phyloP scores from a whole-genome alignment of 2,888 invertebrate genomes.

The Xylota sylvarum region DNA sequence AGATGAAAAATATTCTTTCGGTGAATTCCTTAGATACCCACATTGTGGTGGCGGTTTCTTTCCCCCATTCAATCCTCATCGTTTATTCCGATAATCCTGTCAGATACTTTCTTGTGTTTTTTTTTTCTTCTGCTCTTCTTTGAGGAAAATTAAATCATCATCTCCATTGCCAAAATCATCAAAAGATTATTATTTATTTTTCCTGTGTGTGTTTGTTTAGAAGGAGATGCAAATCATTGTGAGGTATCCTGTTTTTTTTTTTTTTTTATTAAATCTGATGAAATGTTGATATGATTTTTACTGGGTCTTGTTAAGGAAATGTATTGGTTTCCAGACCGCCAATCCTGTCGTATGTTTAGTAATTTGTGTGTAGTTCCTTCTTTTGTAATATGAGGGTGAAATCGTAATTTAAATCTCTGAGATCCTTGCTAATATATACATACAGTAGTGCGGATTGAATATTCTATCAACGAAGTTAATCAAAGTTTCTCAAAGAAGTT shows the following conservation, averaged over 20 bases:
- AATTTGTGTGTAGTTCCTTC: too few species aligned
- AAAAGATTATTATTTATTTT: constrained; percentile 49
- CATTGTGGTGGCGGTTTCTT: constrained; percentile 1
- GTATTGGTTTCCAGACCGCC: neutral
- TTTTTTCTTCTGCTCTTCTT: constrained; percentile 4
- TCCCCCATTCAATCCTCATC: neutral
- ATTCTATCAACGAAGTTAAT: too few species aligned
- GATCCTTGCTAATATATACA: too few species aligned
- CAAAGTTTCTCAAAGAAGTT: too few species aligned
- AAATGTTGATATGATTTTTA: constrained; percentile 22
- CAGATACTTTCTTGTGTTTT: constrained; percentile 9
- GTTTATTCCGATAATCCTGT: constrained; percentile 39
- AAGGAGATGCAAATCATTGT: neutral
- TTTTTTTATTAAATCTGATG: constrained; percentile 18
- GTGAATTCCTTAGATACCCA: neutral
- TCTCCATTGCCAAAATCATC: constrained; percentile 33
- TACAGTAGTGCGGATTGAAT: too few species aligned
- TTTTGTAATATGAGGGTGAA: too few species aligned
- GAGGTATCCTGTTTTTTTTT: neutral
- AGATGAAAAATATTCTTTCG: neutral
- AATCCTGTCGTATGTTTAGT: too few species aligned
- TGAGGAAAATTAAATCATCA: constrained; percentile 42
- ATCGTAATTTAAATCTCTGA: too few species aligned
- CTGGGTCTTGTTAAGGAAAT: neutral
- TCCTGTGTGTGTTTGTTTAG: neutral